Conservation (phyloP, 2,888 invertebrate species). For the Epirrita christyi region DNA sequence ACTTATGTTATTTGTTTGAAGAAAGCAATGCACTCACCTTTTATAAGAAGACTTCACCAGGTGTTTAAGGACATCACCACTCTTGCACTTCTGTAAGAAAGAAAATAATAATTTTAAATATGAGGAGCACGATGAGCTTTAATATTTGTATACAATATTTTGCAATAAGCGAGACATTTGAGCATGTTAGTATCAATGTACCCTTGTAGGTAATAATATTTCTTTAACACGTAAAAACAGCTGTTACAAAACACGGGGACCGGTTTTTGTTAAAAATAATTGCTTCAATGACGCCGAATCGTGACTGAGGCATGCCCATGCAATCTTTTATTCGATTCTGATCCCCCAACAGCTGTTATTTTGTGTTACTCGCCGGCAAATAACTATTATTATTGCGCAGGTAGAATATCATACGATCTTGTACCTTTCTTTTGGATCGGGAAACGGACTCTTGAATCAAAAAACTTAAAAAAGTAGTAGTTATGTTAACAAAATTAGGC, state of each 20-base stretch:
- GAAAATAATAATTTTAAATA: slow-evolving; percentile 24
- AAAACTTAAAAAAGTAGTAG: slow-evolving; percentile 5
- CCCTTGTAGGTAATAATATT: not conserved
- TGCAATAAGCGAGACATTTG: not conserved
- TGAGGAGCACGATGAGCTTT: not conserved
- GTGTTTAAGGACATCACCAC: slow-evolving; percentile 66
- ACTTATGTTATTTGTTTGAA: not conserved
- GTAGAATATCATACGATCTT: slow-evolving; percentile 66
- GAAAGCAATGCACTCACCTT: slow-evolving; percentile 55
- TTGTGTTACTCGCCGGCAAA: slow-evolving; percentile 34
- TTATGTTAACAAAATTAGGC: slow-evolving; percentile 1
- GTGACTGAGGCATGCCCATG: slow-evolving; percentile 49
- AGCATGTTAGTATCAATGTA: not conserved
- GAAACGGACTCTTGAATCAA: slow-evolving; percentile 42
- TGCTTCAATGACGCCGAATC: slow-evolving; percentile 54
- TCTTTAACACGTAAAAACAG: slow-evolving; percentile 18
- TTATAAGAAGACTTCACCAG: slow-evolving; percentile 59
- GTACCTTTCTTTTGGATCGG: slow-evolving; percentile 40
- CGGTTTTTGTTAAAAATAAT: slow-evolving; percentile 26
- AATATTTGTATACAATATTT: not conserved
- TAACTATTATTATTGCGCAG: slow-evolving; percentile 65
- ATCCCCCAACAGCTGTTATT: slow-evolving; percentile 69
- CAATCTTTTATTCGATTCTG: slow-evolving; percentile 56
- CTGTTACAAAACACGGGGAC: slow-evolving; percentile 17
- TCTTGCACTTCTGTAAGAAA: slow-evolving; percentile 78